phyloP scores from a whole-genome alignment of 2,888 invertebrate genomes.

The Meloe dianella region DNA sequence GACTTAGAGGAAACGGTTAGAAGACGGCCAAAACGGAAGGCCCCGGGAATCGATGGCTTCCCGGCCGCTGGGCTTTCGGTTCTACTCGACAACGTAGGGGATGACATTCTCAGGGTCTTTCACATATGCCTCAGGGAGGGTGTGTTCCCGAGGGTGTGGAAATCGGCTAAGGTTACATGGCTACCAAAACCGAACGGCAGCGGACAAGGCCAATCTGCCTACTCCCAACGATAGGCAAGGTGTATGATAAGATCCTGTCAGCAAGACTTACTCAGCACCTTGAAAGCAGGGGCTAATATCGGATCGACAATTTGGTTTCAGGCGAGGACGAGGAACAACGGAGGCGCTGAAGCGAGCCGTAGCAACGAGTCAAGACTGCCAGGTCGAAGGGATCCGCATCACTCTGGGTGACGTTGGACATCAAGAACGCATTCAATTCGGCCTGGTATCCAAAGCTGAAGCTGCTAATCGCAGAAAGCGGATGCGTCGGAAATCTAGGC shows the following conservation, averaged over 20 bases:
- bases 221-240: slow-evolving; percentile 39
- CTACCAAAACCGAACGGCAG: slow-evolving; percentile 36
- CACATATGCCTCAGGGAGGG: slow-evolving; percentile 34
- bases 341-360: slow-evolving; percentile 13
- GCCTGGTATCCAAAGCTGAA: slow-evolving; percentile 29
- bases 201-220: slow-evolving; percentile 41
- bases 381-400: slow-evolving; percentile 20
- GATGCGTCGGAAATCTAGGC: too few species aligned
- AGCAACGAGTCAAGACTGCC: background rate
- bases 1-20: slow-evolving; percentile 12
- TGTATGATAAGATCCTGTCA: slow-evolving; percentile 40
- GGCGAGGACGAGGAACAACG: slow-evolving; percentile 27
- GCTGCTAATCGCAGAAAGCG: too few species aligned
- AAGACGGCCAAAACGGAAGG: slow-evolving; percentile 25
- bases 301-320: slow-evolving; percentile 34
- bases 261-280: slow-evolving; percentile 35
- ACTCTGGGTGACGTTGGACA: slow-evolving; percentile 34
- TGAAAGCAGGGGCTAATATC: slow-evolving; percentile 32
- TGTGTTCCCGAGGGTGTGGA: slow-evolving; percentile 33
- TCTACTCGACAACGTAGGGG: slow-evolving; percentile 13
- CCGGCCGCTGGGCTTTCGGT: slow-evolving; percentile 23
- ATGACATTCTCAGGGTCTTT: slow-evolving; percentile 21
- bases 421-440: slow-evolving; percentile 33
- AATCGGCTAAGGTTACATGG: slow-evolving; percentile 33
- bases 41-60: slow-evolving; percentile 28